Conservation (phyloP, 1,140 invertebrate genomes). For the Tetragonula clypearis region DNA sequence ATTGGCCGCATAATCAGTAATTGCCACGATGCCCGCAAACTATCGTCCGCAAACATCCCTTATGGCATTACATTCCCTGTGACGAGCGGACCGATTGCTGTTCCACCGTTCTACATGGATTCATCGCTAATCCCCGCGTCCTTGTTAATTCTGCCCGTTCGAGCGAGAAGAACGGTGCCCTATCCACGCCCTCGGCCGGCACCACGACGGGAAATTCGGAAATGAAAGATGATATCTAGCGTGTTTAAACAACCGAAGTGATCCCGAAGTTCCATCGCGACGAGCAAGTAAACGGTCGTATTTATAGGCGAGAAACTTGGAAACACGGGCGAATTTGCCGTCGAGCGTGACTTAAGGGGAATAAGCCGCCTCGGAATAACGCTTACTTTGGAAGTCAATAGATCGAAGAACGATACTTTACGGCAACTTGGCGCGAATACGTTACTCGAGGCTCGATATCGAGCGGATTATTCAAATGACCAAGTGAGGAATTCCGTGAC, state of each 20-base stretch:
- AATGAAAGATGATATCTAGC: background rate
- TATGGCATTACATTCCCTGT: conserved; percentile 36
- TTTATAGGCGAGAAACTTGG: background rate
- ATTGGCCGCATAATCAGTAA: conserved; percentile 69
- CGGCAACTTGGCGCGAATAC: background rate
- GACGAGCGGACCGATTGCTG: conserved; percentile 33
- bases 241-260: background rate
- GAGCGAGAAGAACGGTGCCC: background rate
- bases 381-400: background rate
- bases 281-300: background rate
- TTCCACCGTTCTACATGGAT: background rate
- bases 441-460: background rate
- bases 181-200: too few relatives aligned
- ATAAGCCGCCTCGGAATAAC: background rate
- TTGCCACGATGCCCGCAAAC: conserved; percentile 62
- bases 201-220: too few relatives aligned
- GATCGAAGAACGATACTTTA: background rate
- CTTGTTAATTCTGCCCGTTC: background rate
- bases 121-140: background rate
- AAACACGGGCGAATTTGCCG: background rate
- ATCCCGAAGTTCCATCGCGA: background rate
- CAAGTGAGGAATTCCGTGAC: background rate
- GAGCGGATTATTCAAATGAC: conserved; percentile 12
- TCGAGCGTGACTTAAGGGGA: background rate
- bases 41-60: conserved; percentile 62